Evolutionary conservation across 2,888 invertebrate species (phyloP).

Genomic region (Anthoptus insignis): DNA sequence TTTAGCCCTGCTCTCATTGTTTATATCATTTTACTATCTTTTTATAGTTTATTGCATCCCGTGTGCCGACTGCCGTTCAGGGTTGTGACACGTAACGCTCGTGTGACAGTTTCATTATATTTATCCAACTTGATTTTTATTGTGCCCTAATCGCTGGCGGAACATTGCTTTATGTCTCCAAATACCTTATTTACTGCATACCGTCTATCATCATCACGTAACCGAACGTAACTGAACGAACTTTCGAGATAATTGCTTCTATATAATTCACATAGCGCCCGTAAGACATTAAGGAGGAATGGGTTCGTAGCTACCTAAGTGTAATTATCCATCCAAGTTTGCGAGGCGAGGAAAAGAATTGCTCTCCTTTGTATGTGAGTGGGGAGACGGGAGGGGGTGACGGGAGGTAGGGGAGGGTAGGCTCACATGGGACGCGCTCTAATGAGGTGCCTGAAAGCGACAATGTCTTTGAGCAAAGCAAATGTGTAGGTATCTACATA

Average conservation of each 20-base stretch:
- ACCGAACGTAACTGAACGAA: constrained; percentile 15
- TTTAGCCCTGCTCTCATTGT: constrained; percentile 85
- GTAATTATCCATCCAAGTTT: constrained; percentile 85
- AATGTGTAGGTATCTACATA: constrained; percentile 84
- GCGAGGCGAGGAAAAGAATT: constrained; percentile 83
- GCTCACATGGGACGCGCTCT: constrained; percentile 86
- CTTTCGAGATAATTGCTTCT: constrained; percentile 34
- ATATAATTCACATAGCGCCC: constrained; percentile 43
- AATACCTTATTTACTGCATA: constrained; percentile 58
- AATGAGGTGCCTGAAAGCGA: constrained; percentile 87
- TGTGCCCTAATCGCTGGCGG: constrained; percentile 62
- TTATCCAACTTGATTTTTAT: constrained; percentile 77
- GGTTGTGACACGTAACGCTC: constrained; percentile 73
- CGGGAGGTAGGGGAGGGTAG: constrained; percentile 64
- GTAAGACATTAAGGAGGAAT: constrained; percentile 63
- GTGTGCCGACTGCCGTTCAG: constrained; percentile 74
- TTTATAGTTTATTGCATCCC: constrained; percentile 83
- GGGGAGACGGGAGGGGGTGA: constrained; percentile 52
- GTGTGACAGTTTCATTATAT: constrained; percentile 72
- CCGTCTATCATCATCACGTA: constrained; percentile 23
- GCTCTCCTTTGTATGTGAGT: constrained; percentile 70
- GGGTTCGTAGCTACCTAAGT: constrained; percentile 74
- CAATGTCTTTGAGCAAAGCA: constrained; percentile 86
- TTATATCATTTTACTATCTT: constrained; percentile 85
- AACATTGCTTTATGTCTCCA: constrained; percentile 30